Evolutionary conservation across 1,140 invertebrate species (phyloP).

Genomic region (Temnothorax curvispinosus): DNA sequence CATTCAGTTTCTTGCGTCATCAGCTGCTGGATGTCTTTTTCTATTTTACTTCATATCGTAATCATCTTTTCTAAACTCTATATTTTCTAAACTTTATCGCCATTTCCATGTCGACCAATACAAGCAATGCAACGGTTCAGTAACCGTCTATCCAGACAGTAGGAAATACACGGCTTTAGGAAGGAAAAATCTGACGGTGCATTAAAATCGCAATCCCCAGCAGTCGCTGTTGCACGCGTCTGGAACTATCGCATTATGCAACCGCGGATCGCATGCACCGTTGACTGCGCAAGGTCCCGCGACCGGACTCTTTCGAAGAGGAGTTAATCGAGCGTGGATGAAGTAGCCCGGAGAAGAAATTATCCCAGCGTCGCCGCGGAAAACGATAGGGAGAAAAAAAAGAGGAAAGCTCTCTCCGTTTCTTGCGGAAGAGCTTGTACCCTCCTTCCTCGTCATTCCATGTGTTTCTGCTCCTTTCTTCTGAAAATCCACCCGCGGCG

Average conservation of each 20-base stretch:
- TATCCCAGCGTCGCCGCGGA: slow-evolving; percentile 16
- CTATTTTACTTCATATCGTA: neutral
- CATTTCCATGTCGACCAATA: neutral
- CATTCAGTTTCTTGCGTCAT: neutral
- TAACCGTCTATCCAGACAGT: neutral
- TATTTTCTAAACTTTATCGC: neutral
- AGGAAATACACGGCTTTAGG: neutral
- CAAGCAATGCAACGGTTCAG: too few relatives aligned
- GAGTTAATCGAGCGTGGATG: slow-evolving; percentile 73
- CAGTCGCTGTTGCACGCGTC: neutral
- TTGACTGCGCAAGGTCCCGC: slow-evolving; percentile 64
- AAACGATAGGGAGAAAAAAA: slow-evolving; percentile 9
- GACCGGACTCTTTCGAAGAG: slow-evolving; percentile 35
- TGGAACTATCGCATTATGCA: slow-evolving; percentile 50
- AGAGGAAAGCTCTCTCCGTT: slow-evolving; percentile 26
- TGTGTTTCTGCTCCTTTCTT: neutral
- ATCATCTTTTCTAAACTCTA: neutral
- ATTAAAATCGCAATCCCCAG: slow-evolving; percentile 6
- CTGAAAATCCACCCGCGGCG: neutral
- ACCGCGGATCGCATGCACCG: slow-evolving; percentile 46
- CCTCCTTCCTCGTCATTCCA: neutral
- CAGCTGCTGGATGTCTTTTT: neutral
- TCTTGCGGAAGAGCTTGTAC: neutral
- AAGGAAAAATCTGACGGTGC: slow-evolving; percentile 14
- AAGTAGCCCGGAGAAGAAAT: slow-evolving; percentile 64